These are phyloP conservation scores for Eristalis tenax DNA, from an alignment of 2,888 invertebrate species.

Conservation along the genomic window DNA sequence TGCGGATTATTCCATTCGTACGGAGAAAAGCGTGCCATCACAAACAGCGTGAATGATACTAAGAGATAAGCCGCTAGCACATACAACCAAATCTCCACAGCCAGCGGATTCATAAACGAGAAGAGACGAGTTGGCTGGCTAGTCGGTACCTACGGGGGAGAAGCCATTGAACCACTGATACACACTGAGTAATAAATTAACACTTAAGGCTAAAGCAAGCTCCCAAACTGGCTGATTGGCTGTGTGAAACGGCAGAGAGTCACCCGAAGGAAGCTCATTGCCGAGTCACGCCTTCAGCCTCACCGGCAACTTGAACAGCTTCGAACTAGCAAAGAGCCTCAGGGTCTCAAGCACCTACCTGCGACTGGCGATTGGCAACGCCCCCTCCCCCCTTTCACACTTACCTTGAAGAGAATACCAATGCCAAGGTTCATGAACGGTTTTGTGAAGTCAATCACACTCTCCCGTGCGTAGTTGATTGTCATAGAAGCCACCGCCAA, in stretches of 20 bases:
- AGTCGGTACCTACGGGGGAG: slow-evolving; percentile 88
- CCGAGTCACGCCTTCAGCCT: too few species aligned
- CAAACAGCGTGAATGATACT: slow-evolving; percentile 96
- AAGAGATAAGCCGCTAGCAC: slow-evolving; percentile 96
- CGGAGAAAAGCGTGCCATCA: slow-evolving; percentile 97
- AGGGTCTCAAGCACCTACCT: not conserved
- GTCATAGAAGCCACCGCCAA: slow-evolving; percentile 98
- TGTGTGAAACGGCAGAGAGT: too few species aligned
- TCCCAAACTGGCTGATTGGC: too few species aligned
- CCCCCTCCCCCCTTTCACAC: slow-evolving; percentile 75
- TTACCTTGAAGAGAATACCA: slow-evolving; percentile 96
- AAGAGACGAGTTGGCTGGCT: slow-evolving; percentile 94
- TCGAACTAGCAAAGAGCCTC: too few species aligned
- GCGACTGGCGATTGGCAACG: not conserved
- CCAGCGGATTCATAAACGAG: slow-evolving; percentile 97
- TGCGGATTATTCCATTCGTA: slow-evolving; percentile 96
- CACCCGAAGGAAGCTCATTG: too few species aligned
- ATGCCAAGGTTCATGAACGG: slow-evolving; percentile 99
- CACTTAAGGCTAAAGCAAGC: not conserved
- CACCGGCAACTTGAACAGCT: too few species aligned
- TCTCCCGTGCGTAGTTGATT: slow-evolving; percentile 96
- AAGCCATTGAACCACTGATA: slow-evolving; percentile 3
- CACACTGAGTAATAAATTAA: not conserved
- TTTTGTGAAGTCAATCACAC: slow-evolving; percentile 96
- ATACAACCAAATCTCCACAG: slow-evolving; percentile 98